phyloP scores from a whole-genome alignment of 1,140 invertebrate species.

The Asbolus verrucosus region DNA sequence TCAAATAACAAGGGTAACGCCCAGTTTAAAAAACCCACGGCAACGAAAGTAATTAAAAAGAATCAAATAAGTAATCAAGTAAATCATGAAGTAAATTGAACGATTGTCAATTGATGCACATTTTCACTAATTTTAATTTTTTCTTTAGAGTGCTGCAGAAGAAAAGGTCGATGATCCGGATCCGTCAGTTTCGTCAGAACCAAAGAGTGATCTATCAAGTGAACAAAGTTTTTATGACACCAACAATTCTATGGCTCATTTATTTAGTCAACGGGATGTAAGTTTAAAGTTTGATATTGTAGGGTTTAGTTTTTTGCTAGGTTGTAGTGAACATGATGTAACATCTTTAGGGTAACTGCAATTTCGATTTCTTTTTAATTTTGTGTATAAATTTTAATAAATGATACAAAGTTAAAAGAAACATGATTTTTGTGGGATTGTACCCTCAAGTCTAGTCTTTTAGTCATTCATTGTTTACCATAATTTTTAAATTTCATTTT shows the following conservation, averaged over 20 bases:
- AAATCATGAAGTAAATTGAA: slow-evolving; percentile 18
- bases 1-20: slow-evolving; percentile 57
- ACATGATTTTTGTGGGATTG: too few species aligned
- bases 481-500: too few species aligned
- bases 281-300: background rate
- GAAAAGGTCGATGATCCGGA: background rate
- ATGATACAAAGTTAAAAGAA: too few species aligned
- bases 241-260: slow-evolving; percentile 11
- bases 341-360: too few species aligned
- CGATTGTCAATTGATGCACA: background rate
- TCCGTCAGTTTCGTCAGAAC: too few species aligned
- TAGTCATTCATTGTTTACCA: too few species aligned
- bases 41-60: slow-evolving; percentile 19
- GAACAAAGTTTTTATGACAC: background rate
- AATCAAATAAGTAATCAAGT: slow-evolving; percentile 5
- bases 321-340: background rate
- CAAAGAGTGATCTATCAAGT: too few species aligned
- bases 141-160: background rate
- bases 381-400: too few species aligned
- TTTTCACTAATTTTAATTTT: background rate
- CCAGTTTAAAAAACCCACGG: slow-evolving; percentile 45
- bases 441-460: too few species aligned
- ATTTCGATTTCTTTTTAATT: too few species aligned
- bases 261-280: slow-evolving; percentile 32
- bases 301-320: too few species aligned